Evolutionary conservation across 2,888 invertebrate species (phyloP).

Genomic region (Diarsia mendica): DNA sequence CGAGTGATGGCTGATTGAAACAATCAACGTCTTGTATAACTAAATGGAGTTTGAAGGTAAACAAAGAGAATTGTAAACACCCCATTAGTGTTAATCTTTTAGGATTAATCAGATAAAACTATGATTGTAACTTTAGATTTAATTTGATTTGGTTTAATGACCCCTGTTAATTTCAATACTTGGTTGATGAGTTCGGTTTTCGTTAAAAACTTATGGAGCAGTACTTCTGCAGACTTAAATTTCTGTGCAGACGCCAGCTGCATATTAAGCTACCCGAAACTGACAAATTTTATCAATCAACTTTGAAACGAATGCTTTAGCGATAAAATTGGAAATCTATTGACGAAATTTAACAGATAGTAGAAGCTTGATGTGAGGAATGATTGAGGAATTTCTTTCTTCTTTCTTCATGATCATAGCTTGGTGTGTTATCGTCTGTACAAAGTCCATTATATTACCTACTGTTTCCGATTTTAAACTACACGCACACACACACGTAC

Average conservation of each 20-base stretch:
- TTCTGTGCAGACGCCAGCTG: neutral
- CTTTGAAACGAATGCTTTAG: too few species aligned
- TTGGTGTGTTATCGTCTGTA: neutral
- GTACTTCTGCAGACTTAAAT: neutral
- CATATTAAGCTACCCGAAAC: too few species aligned
- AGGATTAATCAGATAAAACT: constrained; percentile 68
- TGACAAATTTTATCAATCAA: too few species aligned
- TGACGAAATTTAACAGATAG: too few species aligned
- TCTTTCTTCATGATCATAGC: too few species aligned
- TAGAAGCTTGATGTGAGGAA: too few species aligned
- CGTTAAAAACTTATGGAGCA: neutral
- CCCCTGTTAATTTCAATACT: constrained; percentile 1
- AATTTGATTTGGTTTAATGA: constrained; percentile 25
- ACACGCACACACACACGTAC: neutral
- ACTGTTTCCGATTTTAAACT: neutral
- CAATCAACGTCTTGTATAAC: constrained; percentile 44
- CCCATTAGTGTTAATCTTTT: constrained; percentile 62
- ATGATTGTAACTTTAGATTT: constrained; percentile 59
- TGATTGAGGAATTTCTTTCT: too few species aligned
- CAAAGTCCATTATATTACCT: constrained; percentile 1
- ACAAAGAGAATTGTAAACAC: constrained; percentile 50
- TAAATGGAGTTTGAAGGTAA: constrained; percentile 40
- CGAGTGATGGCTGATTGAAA: constrained; percentile 31
- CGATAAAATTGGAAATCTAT: too few species aligned
- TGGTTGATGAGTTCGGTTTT: neutral